Conservation (phyloP, 1,140 invertebrate genomes). For the Oppia nitens region DNA sequence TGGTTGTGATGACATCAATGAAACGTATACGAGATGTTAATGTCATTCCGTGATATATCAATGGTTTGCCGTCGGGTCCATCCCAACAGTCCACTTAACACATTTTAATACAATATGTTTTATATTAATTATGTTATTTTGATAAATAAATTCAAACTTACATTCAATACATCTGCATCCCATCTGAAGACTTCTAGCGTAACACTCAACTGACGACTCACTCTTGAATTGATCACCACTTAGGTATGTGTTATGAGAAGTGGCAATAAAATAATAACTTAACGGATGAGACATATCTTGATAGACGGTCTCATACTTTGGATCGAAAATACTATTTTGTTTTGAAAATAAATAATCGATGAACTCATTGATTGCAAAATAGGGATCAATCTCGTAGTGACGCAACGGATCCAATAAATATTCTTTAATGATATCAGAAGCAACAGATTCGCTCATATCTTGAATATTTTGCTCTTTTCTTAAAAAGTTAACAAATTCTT, state of each 20-base stretch:
- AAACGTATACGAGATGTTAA: conserved; percentile 92
- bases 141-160: conserved; percentile 21
- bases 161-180: conserved; percentile 91
- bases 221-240: conserved; percentile 94
- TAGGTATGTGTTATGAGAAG: conserved; percentile 95
- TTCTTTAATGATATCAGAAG: conserved; percentile 20
- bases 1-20: conserved; percentile 81
- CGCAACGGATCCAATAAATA: conserved; percentile 17
- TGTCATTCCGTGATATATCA: conserved; percentile 94
- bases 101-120: no score
- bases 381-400: conserved; percentile 18
- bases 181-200: conserved; percentile 70
- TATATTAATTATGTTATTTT: not conserved
- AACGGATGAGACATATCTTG: conserved; percentile 87
- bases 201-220: conserved; percentile 90
- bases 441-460: conserved; percentile 10
- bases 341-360: conserved; percentile 84
- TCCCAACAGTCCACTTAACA: conserved; percentile 77
- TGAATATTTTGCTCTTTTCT: conserved; percentile 47
- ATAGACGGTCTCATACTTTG: conserved; percentile 47
- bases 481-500: conserved; percentile 64
- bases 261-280: conserved; percentile 89
- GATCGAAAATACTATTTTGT: conserved; percentile 80
- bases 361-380: conserved; percentile 41
- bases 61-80: conserved; percentile 76